Conservation (phyloP, 2,113 vertebrate species). For the Nanorana parkeri region DNA sequence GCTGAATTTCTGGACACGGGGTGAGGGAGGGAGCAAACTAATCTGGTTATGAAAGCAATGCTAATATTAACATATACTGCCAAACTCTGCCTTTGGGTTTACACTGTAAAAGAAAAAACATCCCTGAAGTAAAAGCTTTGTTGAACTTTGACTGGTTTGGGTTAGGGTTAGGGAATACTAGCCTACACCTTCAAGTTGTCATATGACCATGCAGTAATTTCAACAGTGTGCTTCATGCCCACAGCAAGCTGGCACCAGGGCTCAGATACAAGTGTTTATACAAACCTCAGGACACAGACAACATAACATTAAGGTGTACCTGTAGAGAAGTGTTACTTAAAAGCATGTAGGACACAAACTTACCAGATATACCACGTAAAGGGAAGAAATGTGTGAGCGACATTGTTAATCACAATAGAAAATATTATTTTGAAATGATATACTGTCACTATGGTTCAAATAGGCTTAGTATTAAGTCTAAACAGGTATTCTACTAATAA, state of each 20-base stretch:
- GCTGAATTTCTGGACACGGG: not conserved
- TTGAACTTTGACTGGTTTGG: too few relatives aligned
- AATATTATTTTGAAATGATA: too few relatives aligned
- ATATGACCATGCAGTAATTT: constrained; percentile 10
- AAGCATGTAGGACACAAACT: constrained; percentile 21
- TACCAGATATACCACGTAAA: constrained; percentile 38
- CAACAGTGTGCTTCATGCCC: constrained; percentile 46
- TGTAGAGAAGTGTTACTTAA: constrained; percentile 9
- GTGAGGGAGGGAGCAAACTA: too few relatives aligned
- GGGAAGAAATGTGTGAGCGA: constrained; percentile 32
- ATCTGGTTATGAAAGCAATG: too few relatives aligned
- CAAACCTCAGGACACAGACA: constrained; percentile 26
- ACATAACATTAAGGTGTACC: constrained; percentile 4
- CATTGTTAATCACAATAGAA: not conserved
- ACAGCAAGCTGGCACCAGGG: constrained; percentile 42
- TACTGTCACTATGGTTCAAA: too few relatives aligned
- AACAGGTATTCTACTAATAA: too few relatives aligned
- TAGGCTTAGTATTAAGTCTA: too few relatives aligned
- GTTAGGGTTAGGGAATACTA: not conserved
- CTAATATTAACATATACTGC: too few relatives aligned
- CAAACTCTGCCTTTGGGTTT: too few relatives aligned
- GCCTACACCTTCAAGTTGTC: not conserved
- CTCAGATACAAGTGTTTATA: constrained; percentile 32
- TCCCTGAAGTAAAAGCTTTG: too few relatives aligned
- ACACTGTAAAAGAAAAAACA: too few relatives aligned